Evolutionary conservation across 2,113 vertebrate species (phyloP).

Genomic region (Podarcis cretensis): DNA sequence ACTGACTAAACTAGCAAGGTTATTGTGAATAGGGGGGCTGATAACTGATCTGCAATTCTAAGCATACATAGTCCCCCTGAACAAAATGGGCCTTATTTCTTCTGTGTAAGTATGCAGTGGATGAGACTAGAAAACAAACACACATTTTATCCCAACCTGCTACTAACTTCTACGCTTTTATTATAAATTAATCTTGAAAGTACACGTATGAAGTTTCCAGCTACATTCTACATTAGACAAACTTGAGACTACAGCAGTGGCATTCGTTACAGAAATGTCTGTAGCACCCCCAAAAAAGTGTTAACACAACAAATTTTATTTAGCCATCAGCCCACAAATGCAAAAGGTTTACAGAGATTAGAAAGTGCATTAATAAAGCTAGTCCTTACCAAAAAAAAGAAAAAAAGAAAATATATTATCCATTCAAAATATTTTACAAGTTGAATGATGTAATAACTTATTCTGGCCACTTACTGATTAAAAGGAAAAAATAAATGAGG

Average conservation of each 20-base stretch:
- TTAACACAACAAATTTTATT: slow-evolving; percentile 80
- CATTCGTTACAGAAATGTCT: neutral
- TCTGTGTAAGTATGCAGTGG: neutral
- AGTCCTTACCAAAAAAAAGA: slow-evolving; percentile 85
- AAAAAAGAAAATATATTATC: slow-evolving; percentile 85
- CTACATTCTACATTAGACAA: neutral
- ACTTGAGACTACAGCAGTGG: slow-evolving; percentile 11
- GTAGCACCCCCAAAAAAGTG: slow-evolving; percentile 69
- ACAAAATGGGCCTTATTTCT: neutral
- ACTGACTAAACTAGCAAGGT: neutral
- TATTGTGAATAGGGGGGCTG: neutral
- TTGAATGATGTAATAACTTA: slow-evolving; percentile 87
- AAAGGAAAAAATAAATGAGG: slow-evolving; percentile 71
- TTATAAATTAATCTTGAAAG: slow-evolving; percentile 14
- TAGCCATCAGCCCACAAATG: slow-evolving; percentile 80
- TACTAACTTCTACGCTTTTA: slow-evolving; percentile 6
- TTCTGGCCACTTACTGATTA: slow-evolving; percentile 78
- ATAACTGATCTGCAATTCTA: neutral
- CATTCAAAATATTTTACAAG: slow-evolving; percentile 86
- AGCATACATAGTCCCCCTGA: neutral
- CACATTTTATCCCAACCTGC: neutral
- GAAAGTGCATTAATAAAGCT: slow-evolving; percentile 96
- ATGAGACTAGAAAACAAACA: neutral
- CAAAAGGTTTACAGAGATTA: slow-evolving; percentile 82
- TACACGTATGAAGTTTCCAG: neutral